Percentiles rank a stretch among this genome's conserved stretches.
These are phyloP conservation scores for Fragum whitleyi DNA, from an alignment of 2,888 invertebrate genomes.

Conservation along the genomic window DNA sequence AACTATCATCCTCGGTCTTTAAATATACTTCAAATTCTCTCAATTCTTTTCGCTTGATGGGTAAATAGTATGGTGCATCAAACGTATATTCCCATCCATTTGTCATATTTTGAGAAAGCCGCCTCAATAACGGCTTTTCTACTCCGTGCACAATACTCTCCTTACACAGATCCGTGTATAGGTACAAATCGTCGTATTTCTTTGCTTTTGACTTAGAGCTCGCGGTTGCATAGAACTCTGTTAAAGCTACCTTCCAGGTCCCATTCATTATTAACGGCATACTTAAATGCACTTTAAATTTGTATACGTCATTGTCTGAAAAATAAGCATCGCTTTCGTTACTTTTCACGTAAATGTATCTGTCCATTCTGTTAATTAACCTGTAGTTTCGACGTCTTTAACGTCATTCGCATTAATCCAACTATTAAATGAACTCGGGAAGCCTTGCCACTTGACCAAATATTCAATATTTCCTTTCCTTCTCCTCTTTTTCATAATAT, in stretches of 20 bases:
- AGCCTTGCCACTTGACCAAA: slow-evolving; percentile 44
- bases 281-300: no score
- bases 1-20: not conserved
- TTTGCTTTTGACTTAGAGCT: slow-evolving; percentile 4
- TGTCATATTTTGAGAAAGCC: not conserved
- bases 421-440: slow-evolving; percentile 29
- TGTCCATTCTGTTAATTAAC: slow-evolving; percentile 17
- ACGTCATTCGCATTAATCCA: slow-evolving; percentile 35
- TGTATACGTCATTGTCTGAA: slow-evolving; percentile 25
- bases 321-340: slow-evolving; percentile 33
- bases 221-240: slow-evolving; percentile 17
- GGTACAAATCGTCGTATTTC: not conserved
- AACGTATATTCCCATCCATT: slow-evolving; percentile 13
- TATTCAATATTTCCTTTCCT: slow-evolving; percentile 30
- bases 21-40: slow-evolving; percentile 36
- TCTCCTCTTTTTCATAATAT: slow-evolving; percentile 41
- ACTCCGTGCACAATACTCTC: slow-evolving; percentile 33
- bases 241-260: slow-evolving; percentile 29
- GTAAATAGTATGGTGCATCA: slow-evolving; percentile 21
- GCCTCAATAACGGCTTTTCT: slow-evolving; percentile 24
- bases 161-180: slow-evolving; percentile 32
- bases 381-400: no score
- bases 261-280: slow-evolving; percentile 10
- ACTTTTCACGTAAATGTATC: slow-evolving; percentile 29
- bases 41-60: slow-evolving; percentile 27